A percentile compares a stretch with the other conserved stretches of the same genome.
These are phyloP conservation scores for Cichladusa arquata DNA, from an alignment of 2,113 vertebrate genomes.

Conservation along the genomic window DNA sequence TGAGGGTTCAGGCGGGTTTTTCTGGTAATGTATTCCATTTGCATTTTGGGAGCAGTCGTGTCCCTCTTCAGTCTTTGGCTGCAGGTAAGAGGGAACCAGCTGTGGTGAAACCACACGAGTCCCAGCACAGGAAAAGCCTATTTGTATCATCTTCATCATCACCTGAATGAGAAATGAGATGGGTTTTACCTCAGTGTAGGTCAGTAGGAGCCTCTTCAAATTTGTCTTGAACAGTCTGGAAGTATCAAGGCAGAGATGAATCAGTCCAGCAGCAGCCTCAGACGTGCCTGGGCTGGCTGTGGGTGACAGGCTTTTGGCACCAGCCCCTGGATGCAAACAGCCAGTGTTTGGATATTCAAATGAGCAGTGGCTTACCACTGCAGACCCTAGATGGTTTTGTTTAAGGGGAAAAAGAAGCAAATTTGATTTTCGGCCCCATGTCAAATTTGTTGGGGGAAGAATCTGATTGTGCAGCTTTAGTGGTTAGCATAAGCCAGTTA, in stretches of 20 bases:
- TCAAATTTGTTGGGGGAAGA: not conserved
- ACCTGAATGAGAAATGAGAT: not conserved
- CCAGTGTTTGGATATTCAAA: not conserved
- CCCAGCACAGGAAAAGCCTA: not conserved
- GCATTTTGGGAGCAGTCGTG: not conserved
- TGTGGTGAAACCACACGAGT: not conserved
- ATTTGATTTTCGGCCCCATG: not conserved
- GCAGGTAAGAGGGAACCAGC: not conserved
- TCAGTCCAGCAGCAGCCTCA: not conserved
- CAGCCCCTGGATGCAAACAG: not conserved
- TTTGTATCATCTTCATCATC: not conserved
- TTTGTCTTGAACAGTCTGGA: not conserved
- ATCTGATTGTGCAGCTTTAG: slow-evolving; percentile 4
- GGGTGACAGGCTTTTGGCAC: not conserved
- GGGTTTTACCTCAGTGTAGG: not conserved
- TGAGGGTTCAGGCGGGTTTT: not conserved
- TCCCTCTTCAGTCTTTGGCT: not conserved
- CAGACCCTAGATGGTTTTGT: not conserved
- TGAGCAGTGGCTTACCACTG: not conserved
- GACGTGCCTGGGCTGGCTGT: not conserved
- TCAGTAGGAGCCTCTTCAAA: not conserved
- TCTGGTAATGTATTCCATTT: not conserved
- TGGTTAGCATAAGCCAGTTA: not conserved
- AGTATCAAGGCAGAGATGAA: not conserved
- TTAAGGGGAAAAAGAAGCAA: not conserved